phyloP scores from a whole-genome alignment of 1,140 invertebrate species.

The Dreissena polymorpha region DNA sequence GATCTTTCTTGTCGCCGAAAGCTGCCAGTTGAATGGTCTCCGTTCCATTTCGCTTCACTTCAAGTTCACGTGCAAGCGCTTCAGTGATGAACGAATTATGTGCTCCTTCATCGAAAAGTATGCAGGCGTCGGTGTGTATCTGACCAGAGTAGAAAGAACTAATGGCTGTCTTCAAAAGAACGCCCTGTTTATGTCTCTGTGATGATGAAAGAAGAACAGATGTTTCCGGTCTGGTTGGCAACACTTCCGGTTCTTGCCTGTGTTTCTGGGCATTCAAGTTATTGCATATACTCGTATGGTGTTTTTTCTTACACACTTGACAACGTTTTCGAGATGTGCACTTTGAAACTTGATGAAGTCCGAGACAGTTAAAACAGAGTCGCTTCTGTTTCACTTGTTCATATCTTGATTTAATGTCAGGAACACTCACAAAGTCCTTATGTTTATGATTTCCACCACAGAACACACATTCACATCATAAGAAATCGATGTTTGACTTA shows the following conservation, averaged over 20 bases:
- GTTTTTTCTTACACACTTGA: neutral
- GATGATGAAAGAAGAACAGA: slow-evolving; percentile 6
- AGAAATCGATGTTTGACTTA: neutral
- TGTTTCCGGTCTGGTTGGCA: neutral
- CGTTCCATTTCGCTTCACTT: neutral
- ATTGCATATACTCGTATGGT: neutral
- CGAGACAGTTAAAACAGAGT: slow-evolving; percentile 45
- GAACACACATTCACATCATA: neutral
- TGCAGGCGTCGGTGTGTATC: neutral
- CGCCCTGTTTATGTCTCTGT: neutral
- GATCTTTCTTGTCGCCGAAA: neutral
- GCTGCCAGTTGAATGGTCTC: slow-evolving; percentile 5
- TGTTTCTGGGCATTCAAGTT: neutral
- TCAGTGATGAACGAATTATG: slow-evolving; percentile 31
- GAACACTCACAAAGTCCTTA: neutral
- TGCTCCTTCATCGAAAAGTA: slow-evolving; percentile 28
- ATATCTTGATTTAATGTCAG: neutral
- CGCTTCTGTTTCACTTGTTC: neutral
- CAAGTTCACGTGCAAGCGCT: slow-evolving; percentile 25
- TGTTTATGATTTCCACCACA: neutral
- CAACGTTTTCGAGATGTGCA: slow-evolving; percentile 12
- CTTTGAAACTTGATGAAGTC: slow-evolving; percentile 10
- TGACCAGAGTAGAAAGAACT: too few relatives aligned
- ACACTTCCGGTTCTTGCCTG: neutral
- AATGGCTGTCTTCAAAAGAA: slow-evolving; percentile 25